Evolutionary conservation across 2,888 invertebrate genomes (phyloP), one percentile per base, ranked within the genome.

Genomic region (Tenthredo amoena): DNA sequence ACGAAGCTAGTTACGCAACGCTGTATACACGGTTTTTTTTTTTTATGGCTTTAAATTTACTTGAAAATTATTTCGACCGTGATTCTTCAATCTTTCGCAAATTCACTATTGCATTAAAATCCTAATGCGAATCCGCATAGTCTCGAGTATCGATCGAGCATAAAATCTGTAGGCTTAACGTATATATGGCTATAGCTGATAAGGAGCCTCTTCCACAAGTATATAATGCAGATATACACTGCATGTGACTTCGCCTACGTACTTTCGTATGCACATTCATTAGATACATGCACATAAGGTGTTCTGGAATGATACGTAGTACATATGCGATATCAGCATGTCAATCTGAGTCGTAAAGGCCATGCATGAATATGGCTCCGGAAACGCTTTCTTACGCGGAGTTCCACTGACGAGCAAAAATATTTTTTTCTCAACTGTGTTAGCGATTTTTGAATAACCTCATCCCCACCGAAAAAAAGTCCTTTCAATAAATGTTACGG

Each of bases 161-260:
- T 92, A 91, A 92, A 92, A 92, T 92, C 91, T 91, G 88, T 26
- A 34, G 26, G 88, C 88, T 89, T 90, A 89, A 89, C 89, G 89
- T 88, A 82, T 2, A 55, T 18, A 50, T n/a, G n/a, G 55, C 18
- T 55, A 21, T 50, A 21, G 89, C 90, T 89, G 92, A 92, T 92
- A 92, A 92, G 91, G 88, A 87, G 87, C 76, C 86, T 87, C 87
- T 86, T 84, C 85, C 26, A n/a, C 18, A 34, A 34, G 77, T 18
- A 50, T 7, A 31, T 26, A 21, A 12, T 77, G n/a, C 10, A 34
- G 7, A 50, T 34, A 43, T 43, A 74, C 43, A 21, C n/a, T 26
- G 12, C 43, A 47, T 43, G 6, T 34, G 68, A 74, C 21, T 74
- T 74, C 12, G 12, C 12, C 74, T 77, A 50, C 15, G 31, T 50